Base-by-base conservation (phyloP, 2,888 invertebrate species). In the Parasteatoda lunata region DNA sequence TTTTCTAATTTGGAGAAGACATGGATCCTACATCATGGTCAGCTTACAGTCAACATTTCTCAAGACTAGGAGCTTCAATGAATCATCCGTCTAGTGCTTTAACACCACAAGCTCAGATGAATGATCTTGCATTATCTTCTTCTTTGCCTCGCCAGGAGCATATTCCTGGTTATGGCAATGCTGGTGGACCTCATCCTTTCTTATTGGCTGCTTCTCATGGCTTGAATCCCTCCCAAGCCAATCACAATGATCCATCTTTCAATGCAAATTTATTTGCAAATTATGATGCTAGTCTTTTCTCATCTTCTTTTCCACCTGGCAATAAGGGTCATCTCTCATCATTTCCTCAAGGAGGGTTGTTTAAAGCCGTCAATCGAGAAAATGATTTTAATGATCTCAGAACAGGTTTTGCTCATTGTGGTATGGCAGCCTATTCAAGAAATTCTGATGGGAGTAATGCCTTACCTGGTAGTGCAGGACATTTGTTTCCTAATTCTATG, bases 11-110 rank as follows among this genome's bases (percentile, higher is more conserved):
- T 71, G 45, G 84, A 69, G 69, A 72, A 84, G 85, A 78, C 84
- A 90, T 90, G 90, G 90, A 90, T 80, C 88, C 90, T 9, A 87
- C 88, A 64, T 84, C 89, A 66, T 90, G 90, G 90, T 89, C 90
- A 73, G 89, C 89, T 47, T 90, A 90, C 88, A 87, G 89, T 78
- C 90, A 89, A 76, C 90, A 90, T 77, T 89, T 89, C 78, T 89
- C 90, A 8, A 86, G 89, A 13, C 85, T 89, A 71, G 89, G 89
- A 66, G 88, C 89, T 66, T 77, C 88, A 15, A 89, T 88, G 45
- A 89, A 88, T 83, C 88, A 89, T 69, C 77, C 89, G 47, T 84
- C 88, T 51, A 82, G 80, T 45, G 70, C 89, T 75, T 75, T 89
- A 7, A 48, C 88, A 8, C 89, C 89, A 64, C 76, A 77, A 48